Percentiles rank a stretch among this genome's conserved stretches.
Evolutionary conservation across 2,888 invertebrate species (phyloP).

Genomic region (Dryocosmus kuriphilus): DNA sequence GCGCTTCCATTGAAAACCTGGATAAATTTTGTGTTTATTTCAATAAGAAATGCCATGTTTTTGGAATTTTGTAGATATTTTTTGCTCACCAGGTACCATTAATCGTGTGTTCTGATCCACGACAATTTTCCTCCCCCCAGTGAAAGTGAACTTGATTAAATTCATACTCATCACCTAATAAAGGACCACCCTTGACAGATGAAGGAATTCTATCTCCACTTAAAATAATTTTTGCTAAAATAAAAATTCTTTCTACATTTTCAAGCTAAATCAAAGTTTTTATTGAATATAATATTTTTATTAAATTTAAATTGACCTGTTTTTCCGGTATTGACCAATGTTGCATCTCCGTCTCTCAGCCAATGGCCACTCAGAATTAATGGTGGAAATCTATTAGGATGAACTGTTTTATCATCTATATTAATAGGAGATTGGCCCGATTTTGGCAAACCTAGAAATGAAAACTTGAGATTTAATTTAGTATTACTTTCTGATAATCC

Average conservation of each 20-base stretch:
- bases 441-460: constrained; percentile 51
- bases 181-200: constrained; percentile 66
- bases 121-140: constrained; percentile 67
- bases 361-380: constrained; percentile 69
- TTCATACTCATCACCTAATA: constrained; percentile 64
- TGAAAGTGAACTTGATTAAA: constrained; percentile 66
- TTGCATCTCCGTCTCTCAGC: constrained; percentile 68
- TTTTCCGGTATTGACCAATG: constrained; percentile 61
- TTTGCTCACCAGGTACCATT: constrained; percentile 66
- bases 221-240: constrained; percentile 60
- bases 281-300: not conserved
- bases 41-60: no score
- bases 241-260: not conserved
- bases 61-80: not conserved
- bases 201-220: constrained; percentile 66
- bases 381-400: constrained; percentile 57
- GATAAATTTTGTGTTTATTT: not conserved
- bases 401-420: constrained; percentile 60
- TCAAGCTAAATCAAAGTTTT: not conserved
- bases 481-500: not conserved
- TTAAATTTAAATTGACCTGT: constrained; percentile 57
- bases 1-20: constrained; percentile 72
- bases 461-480: not conserved
- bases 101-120: constrained; percentile 69
- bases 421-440: constrained; percentile 69